Base-by-base conservation (phyloP, 1,140 invertebrate genomes). In the Lineus longissimus region DNA sequence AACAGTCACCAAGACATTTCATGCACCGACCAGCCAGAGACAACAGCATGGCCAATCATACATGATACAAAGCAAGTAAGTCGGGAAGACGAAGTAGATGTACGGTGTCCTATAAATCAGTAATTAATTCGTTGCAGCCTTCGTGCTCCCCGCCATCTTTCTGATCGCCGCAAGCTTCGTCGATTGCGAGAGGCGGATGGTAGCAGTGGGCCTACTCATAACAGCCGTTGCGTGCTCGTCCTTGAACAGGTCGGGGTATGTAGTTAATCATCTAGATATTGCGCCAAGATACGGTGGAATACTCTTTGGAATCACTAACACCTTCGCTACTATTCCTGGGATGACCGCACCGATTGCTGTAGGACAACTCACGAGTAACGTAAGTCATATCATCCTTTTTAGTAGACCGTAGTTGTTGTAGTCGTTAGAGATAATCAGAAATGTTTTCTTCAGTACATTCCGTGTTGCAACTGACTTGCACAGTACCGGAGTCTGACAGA, bases 241-340 rank as follows among this genome's bases (percentile, higher is more conserved):
- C 0, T 56, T 75, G 4, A 63, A 61, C 54, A 63, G 70, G 31
- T 67, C 90, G 11, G 92, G 92, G 2, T 94, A 92, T 78, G 84
- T 94, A 23, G 89, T 92, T 58, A 95, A 94, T 75, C 91, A 90
- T 25, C 81, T 94, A 43, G 92, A 95, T 73, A 93, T 95, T 72
- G 92, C 92, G 1, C 92, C 91, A 6, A 91, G 92, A 71, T 94
- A 91, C 79, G 91, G 92, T 57, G 92, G 93, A 73, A 78, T 81
- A 25, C 64, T 82, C 33, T 81, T 82, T 66, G 81, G 81, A 40
- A 75, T 82, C 17, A 69, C 76, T 4, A 82, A 82, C 67, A 78
- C 78, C 30, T 71, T 82, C 23, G 79, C 77, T 29, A 71, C 80
- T 7, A 67, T 79, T 11, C 76, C 81, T 23, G 81, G 80, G 11